These are phyloP conservation scores for Rhabditophanes sp. DNA, from an alignment of 2,888 invertebrate species.

Conservation along the genomic window DNA sequence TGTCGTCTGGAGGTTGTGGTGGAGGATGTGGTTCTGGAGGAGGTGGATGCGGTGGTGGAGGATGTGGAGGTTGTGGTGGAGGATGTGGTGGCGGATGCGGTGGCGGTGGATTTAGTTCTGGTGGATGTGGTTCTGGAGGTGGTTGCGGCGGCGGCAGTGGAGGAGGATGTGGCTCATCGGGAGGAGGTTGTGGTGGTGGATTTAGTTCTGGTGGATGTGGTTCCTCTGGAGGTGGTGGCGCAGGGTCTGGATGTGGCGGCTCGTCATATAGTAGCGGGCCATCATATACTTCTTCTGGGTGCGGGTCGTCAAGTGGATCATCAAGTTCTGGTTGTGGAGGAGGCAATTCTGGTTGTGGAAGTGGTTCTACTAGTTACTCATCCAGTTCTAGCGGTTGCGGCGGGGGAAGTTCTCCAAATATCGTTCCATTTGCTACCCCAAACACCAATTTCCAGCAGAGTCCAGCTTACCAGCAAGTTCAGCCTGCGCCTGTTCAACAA, in stretches of 20 bases:
- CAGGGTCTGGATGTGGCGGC: slow-evolving; percentile 1
- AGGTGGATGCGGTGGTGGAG: slow-evolving; percentile 1
- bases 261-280: background rate
- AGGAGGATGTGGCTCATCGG: background rate
- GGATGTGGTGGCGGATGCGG: slow-evolving; percentile 3
- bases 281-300: background rate
- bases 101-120: slow-evolving; percentile 1
- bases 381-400: too few species aligned
- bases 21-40: background rate
- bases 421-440: too few species aligned
- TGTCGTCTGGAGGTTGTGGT: background rate
- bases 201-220: too few species aligned
- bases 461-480: slow-evolving; percentile 4
- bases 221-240: background rate
- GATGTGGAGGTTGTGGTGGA: background rate
- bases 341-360: too few species aligned
- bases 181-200: slow-evolving; percentile 1
- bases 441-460: too few species aligned
- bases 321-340: background rate
- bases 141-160: slow-evolving; percentile 5
- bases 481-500: slow-evolving; percentile 4
- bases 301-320: background rate
- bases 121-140: slow-evolving; percentile 1
- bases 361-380: too few species aligned
- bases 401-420: too few species aligned